Evolutionary conservation across 2,888 invertebrate species (phyloP), one percentile per base, ranked within the genome.

Genomic region (Folsomia candida): DNA sequence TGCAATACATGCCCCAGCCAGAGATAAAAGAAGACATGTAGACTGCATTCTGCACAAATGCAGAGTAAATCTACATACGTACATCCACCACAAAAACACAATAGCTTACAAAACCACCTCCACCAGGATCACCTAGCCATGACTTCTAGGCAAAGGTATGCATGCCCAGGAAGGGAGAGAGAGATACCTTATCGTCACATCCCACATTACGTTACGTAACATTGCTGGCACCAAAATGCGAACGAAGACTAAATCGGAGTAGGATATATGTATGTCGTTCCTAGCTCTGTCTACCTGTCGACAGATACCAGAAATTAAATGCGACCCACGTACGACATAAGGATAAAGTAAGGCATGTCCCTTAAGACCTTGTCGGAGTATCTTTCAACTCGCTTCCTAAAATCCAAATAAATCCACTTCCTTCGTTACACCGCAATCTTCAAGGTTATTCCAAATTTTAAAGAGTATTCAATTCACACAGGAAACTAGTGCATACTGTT

Each of bases 1-100:
- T 72, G 54, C 11, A 37, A 37, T 37, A 37, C n/a, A 20, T 20
- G 20, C 65, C 71, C 71, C 62, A 58, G 66, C 47, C 59, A 67
- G 59, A 58, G 67, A 67, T 58, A 67, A 28, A 58, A 20, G 28
- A 60, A 6, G 25, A 24, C 6, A 60, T 26, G 18, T 24, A 57
- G 14, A 22, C 9, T 57, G 14, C 57, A 57, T 6, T n/a, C 20
- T 11, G 18, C 47, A 47, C 9, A 47, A 47, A 47, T 47, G 9
- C 47, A 47, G 47, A 18, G 22, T 20, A 54, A 20, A 54, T 22
- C 54, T 54, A 22, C 18, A 37, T 37, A 4, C 37, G n/a, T n/a
- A n/a, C n/a, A n/a, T n/a, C n/a, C n/a, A n/a, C n/a, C n/a, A n/a
- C n/a, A 37, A 14, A 37, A 37, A 37, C 37, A 37, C 6, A 37